Evolutionary conservation across 2,797 vertebrate genomes (phyloP).

Genomic region (Silurus lanzhouensis): DNA sequence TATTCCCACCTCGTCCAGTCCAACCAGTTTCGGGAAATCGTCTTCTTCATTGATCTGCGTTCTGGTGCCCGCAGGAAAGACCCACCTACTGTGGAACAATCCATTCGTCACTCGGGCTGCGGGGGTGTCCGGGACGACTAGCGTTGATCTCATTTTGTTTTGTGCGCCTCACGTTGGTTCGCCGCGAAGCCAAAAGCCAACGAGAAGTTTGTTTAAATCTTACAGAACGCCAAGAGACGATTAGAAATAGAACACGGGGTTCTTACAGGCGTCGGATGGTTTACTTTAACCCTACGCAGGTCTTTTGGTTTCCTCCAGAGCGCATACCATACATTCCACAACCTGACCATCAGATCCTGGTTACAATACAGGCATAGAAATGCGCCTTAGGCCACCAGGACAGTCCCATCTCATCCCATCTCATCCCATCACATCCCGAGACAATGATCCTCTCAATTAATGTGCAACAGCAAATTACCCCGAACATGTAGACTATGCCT

Average conservation of each 20-base stretch:
- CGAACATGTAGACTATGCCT: too few species aligned
- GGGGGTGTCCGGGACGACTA: constrained; percentile 53
- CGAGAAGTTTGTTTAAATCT: too few species aligned
- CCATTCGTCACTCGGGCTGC: constrained; percentile 62
- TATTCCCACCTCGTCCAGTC: constrained; percentile 64
- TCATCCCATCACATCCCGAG: too few species aligned
- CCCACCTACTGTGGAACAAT: constrained; percentile 81
- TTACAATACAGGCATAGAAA: constrained; percentile 50
- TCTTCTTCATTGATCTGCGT: constrained; percentile 84
- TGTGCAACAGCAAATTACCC: too few species aligned
- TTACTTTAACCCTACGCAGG: constrained; percentile 1
- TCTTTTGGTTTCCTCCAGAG: constrained; percentile 50
- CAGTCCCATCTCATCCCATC: constrained; percentile 25
- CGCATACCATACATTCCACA: constrained; percentile 66
- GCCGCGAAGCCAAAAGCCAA: fast-evolving
- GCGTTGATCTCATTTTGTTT: background rate
- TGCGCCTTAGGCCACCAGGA: constrained; percentile 39
- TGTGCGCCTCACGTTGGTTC: fast-evolving
- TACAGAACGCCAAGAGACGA: too few species aligned
- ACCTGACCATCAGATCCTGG: constrained; percentile 60
- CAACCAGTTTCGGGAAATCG: constrained; percentile 69
- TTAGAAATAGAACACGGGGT: fast-evolving
- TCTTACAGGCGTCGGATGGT: background rate
- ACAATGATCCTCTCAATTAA: too few species aligned
- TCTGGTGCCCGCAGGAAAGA: constrained; percentile 77